Evolutionary conservation across 2,888 invertebrate genomes (phyloP), one percentile per base, ranked within the genome.

Genomic region (Magallana nippona): DNA sequence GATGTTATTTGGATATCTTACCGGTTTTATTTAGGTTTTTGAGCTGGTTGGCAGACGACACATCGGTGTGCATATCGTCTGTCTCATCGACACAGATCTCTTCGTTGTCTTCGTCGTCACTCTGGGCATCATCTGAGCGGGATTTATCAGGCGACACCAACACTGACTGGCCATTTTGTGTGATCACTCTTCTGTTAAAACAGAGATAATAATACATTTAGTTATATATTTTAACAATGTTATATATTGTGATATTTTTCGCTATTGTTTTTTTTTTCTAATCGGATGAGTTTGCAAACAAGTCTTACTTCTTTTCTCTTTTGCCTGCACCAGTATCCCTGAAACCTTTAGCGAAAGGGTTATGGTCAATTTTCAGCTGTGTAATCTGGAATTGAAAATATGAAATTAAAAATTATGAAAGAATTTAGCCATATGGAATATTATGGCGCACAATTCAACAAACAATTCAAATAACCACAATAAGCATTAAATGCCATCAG

Each of bases 241-340:
- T 44, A 44, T 8, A 44, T 44, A 44, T 44, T 44, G 5, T 44
- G 8, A 44, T n/a, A 8, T 44, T 44, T 3, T 44, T 44, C 0
- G 8, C 0, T 44, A 44, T 44, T 44, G 5, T 44, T 44, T 44
- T 5, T 44, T 32, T 44, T 44, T 44, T 44, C 8, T 8, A 44
- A 44, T 8, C 44, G 3, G 3, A 8, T 44, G 8, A 44, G 8
- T 3, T 44, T 44, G 44, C 44, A 44, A 44, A 8, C 8, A 60
- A 17, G 62, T 8, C 98, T 98, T 96, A 99, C 98, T 99, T 99
- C 96, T 99, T 99, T 94, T 99, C 98, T 93, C 99, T 95, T 95
- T 99, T 99, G 84, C 99, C 99, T 88, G 99, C 99, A 83, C 99
- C 99, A 60, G 98, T 93, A 84, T 95, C 94, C 82, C 95, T 89